Evolutionary conservation across 53 echinoderm and acorn worm species (phyloP).

Genomic region (Echinometra lucunter): DNA sequence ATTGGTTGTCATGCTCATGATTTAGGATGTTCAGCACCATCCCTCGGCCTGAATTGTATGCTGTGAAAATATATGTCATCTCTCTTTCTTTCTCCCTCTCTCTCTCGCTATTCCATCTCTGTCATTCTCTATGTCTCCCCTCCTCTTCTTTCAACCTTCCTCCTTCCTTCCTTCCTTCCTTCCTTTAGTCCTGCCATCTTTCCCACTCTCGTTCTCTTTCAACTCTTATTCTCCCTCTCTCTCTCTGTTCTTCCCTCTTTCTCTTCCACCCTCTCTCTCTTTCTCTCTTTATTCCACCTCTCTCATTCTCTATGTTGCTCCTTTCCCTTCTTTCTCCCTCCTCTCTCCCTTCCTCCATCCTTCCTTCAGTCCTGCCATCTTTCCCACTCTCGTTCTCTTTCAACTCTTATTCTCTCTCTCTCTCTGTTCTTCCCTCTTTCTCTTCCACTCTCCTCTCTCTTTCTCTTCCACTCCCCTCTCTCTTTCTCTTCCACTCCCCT

Average conservation of each 20-base stretch:
- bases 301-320: neutral
- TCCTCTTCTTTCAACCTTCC: neutral
- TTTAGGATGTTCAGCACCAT: conserved; percentile 42
- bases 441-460: neutral
- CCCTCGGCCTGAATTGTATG: neutral
- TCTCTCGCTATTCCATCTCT: too few relatives aligned
- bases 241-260: neutral
- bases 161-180: neutral
- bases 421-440: neutral
- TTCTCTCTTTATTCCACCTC: neutral
- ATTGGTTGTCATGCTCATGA: conserved; percentile 54
- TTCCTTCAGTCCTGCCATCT: too few relatives aligned
- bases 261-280: neutral
- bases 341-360: neutral
- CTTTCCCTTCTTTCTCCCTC: too few relatives aligned
- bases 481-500: neutral
- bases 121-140: neutral
- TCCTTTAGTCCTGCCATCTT: neutral
- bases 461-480: neutral
- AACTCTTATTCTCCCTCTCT: neutral
- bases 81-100: neutral
- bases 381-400: too few relatives aligned
- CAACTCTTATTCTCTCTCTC: neutral
- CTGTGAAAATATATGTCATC: neutral
- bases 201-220: neutral